Conservation (phyloP, 2,113 vertebrate genomes). For the Phalacrocorax aristotelis region DNA sequence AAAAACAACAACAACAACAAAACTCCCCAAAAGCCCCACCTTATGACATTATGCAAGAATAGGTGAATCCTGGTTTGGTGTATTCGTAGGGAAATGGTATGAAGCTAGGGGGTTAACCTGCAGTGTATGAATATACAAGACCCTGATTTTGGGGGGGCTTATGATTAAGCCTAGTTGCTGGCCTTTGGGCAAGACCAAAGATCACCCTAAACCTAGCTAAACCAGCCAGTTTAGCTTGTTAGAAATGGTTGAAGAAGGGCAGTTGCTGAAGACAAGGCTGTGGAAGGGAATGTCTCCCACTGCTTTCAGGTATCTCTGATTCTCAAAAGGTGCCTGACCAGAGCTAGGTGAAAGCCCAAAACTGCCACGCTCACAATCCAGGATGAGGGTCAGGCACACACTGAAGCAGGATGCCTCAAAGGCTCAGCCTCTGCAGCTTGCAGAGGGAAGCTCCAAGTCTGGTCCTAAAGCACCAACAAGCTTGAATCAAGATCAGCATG, state of each 20-base stretch:
- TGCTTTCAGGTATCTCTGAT: background rate
- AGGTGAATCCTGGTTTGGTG: background rate
- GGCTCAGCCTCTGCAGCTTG: background rate
- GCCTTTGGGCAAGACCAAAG: background rate
- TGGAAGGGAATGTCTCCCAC: background rate
- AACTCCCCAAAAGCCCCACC: background rate
- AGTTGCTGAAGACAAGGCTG: background rate
- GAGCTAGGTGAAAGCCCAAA: background rate
- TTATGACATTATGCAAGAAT: background rate
- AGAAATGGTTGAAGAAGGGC: background rate
- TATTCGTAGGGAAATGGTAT: background rate
- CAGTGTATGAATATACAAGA: background rate
- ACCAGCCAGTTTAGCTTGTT: background rate
- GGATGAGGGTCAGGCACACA: background rate
- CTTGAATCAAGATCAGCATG: background rate
- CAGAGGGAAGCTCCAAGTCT: background rate
- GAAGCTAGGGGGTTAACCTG: background rate
- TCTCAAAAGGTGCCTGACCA: background rate
- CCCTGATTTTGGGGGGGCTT: background rate
- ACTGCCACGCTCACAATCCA: background rate
- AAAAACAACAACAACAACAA: background rate
- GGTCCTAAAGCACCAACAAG: background rate
- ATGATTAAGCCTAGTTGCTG: background rate
- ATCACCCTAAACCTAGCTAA: background rate
- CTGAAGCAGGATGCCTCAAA: background rate